Base-by-base conservation (phyloP, 1,140 invertebrate genomes). In the Tyrophagus putrescentiae region DNA sequence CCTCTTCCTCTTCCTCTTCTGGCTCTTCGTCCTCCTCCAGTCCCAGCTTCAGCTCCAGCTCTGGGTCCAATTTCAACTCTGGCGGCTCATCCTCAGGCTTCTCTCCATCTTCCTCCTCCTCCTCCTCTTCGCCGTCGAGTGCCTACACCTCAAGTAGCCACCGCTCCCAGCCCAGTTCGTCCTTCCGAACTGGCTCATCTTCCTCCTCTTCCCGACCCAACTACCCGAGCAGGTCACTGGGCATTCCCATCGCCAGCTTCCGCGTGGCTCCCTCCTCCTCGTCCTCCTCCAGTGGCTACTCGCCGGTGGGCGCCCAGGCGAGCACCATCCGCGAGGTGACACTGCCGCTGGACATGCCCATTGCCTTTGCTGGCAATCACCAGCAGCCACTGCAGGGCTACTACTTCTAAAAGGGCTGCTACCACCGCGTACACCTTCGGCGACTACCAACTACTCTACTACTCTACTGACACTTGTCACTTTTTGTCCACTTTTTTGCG, bases 191-290 rank as follows among this genome's bases (percentile, higher is more conserved):
- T 32, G 7, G 28, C 11, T 53, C 50, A n/a, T 31, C 27, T 27
- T 5, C 41, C 18, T 31, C 52, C 16, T 28, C n/a, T 27, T 42
- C 41, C 4, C 25, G 18, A 5, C 25, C 41, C 2, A 23, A 23
- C 6, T 59, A 59, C 36, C 57, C 57, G 3, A 59, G 27, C 6
- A 41, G 57, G 33, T 44, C 57, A 4, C 39, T 59, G 1, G 57
- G 57, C 3, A 59, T 59, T 7, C 57, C 57, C 3, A 59, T 59
- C 1, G 57, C 57, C 27, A 59, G 57, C 25, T 59, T 59, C 39
- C 36, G 57, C 21, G 57, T 59, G 1, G 57, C 57, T 4, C 36
- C 57, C 44, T 11, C 56, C 3, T 18, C 32, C n/a, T 2, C 32
- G n/a, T 42, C 3, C 33, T 48, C 13, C 13, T 7, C 9, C 4